Evolutionary conservation across 2,888 invertebrate genomes (phyloP).

Genomic region (Exephanes ischioxanthus): DNA sequence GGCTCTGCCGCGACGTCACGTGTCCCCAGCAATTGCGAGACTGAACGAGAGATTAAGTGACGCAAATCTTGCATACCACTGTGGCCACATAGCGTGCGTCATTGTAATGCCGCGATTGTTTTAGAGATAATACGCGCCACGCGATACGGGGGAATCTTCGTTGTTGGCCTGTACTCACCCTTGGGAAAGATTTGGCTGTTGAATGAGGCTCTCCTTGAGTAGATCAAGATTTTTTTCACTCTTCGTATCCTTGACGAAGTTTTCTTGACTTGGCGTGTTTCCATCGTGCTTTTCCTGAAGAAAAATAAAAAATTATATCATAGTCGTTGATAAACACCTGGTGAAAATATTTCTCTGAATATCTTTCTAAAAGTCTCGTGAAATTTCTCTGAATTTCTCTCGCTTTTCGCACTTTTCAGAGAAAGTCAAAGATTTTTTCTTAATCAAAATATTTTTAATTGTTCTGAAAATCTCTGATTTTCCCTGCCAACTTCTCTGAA

Average conservation of each 20-base stretch:
- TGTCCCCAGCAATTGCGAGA: constrained; percentile 6
- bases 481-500: too few relatives aligned
- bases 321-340: too few relatives aligned
- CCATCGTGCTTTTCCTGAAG: constrained; percentile 63
- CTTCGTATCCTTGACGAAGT: constrained; percentile 56
- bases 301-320: constrained; percentile 11
- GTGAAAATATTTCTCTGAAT: too few relatives aligned
- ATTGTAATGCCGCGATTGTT: background rate
- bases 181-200: constrained; percentile 82
- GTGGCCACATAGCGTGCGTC: constrained; percentile 8
- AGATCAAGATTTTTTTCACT: constrained; percentile 73
- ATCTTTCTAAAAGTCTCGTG: too few relatives aligned
- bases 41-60: constrained; percentile 16
- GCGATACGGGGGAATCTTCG: background rate
- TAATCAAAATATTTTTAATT: too few relatives aligned
- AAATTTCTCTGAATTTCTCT: too few relatives aligned
- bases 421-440: too few relatives aligned
- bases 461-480: too few relatives aligned
- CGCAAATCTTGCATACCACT: background rate
- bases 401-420: too few relatives aligned
- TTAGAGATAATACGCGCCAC: too few relatives aligned
- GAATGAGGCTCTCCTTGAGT: constrained; percentile 79
- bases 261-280: constrained; percentile 54
- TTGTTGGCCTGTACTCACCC: constrained; percentile 77
- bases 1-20: background rate